Evolutionary conservation across 2,797 vertebrate species (phyloP).

Genomic region (Cetoscarus ocellatus): DNA sequence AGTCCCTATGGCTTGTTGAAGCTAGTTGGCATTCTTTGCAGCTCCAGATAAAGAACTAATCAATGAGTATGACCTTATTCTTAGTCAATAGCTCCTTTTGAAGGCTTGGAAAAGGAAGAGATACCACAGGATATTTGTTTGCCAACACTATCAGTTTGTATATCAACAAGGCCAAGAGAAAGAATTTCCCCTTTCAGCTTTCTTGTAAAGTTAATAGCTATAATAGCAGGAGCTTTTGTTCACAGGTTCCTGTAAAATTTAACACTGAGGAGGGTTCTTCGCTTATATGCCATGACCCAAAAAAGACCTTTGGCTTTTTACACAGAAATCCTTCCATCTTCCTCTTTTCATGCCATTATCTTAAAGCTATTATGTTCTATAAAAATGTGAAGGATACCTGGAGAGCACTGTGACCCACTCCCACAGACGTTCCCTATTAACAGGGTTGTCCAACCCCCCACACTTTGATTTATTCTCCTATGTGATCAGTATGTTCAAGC

Average conservation of each 20-base stretch:
- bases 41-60: slow-evolving; percentile 52
- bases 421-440: slow-evolving; percentile 7
- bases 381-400: slow-evolving; percentile 17
- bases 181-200: not conserved
- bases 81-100: slow-evolving; percentile 44
- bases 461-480: slow-evolving; percentile 14
- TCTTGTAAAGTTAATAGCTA: slow-evolving; percentile 14
- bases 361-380: slow-evolving; percentile 29
- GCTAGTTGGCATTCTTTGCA: slow-evolving; percentile 37
- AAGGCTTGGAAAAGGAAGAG: slow-evolving; percentile 6
- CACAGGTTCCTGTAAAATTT: not conserved
- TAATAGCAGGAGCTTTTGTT: slow-evolving; percentile 17
- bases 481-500: slow-evolving; percentile 17
- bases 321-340: slow-evolving; percentile 14
- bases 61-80: slow-evolving; percentile 55
- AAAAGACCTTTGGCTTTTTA: slow-evolving; percentile 30
- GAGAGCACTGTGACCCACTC: slow-evolving; percentile 11
- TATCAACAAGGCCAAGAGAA: slow-evolving; percentile 18
- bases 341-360: slow-evolving; percentile 11
- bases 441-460: not conserved
- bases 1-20: slow-evolving; percentile 15
- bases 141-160: slow-evolving; percentile 5
- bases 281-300: slow-evolving; percentile 24
- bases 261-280: not conserved
- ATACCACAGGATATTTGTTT: slow-evolving; percentile 40